phyloP scores from a whole-genome alignment of 2,113 vertebrate species.

The Probosciger aterrimus region DNA sequence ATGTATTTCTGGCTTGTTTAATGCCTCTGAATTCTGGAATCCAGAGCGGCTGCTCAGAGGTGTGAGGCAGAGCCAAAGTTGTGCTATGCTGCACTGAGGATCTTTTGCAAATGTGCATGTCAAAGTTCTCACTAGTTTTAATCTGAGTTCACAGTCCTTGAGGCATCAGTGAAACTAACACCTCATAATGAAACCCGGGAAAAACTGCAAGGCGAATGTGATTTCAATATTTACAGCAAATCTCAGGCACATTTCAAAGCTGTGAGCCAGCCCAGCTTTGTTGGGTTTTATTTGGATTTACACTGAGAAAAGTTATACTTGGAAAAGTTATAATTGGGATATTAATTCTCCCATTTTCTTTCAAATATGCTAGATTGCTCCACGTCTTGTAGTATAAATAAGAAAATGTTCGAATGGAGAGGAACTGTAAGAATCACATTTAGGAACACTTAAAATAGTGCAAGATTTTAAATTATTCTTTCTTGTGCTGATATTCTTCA shows the following conservation, averaged over 20 bases:
- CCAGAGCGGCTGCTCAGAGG: not conserved
- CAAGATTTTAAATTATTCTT: not conserved
- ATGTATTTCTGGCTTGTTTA: not conserved
- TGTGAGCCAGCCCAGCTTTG: conserved; percentile 11
- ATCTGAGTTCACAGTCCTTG: conserved; percentile 28
- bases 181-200: conserved; percentile 1
- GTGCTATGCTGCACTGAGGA: not conserved
- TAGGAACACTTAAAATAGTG: not conserved
- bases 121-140: conserved; percentile 37
- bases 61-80: not conserved
- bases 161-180: conserved; percentile 30
- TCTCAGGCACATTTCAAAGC: conserved; percentile 1
- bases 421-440: not conserved
- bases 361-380: not conserved
- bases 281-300: conserved; percentile 25
- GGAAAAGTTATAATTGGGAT: not conserved
- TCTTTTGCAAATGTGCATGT: not conserved
- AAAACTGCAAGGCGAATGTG: conserved; percentile 45
- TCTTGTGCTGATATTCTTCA: not conserved
- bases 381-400: not conserved
- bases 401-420: not conserved
- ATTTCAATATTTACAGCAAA: conserved; percentile 52
- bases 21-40: not conserved
- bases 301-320: not conserved
- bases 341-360: not conserved